Evolutionary conservation across 92 coral and sea anemone species (phyloP), one percentile per base, ranked within the genome.

Genomic region (Bergia sp.): DNA sequence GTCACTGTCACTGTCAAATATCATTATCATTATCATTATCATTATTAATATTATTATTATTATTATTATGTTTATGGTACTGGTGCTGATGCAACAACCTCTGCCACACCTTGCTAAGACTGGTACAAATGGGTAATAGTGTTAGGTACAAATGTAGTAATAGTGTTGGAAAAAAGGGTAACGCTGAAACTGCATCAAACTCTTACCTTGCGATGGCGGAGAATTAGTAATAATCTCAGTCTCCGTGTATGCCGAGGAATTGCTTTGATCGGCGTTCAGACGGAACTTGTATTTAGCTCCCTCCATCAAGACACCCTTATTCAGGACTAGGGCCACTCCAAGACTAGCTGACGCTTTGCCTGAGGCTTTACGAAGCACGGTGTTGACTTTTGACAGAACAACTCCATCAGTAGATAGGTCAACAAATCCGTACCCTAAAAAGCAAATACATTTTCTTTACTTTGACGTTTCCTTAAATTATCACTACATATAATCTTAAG

Each of bases 201-300:
- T 41, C 78, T 81, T 44, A 94, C 98, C 98, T 92, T 85, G 76
- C 6, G 90, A 76, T 29, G 98, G 98, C 2, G 96, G 91, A 9
- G 93, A 90, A 79, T 95, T 95, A 1, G 96, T 92, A 10, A 85
- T 81, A 44, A 95, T 41, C 66, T 55, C 57, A 7, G 94, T 91
- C 43, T 95, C 98, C 23, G 91, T 65, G 58, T 45, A 84, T 7
- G 96, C 93, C 49, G 94, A 90, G 16, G 95, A 91, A 57, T 90
- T 91, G 9, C 79, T 75, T 50, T 92, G 92, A 49, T 77, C 79
- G 9, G 89, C 98, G 15, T 92, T 88, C 16, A 92, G 86, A 53
- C 89, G 80, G 66, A 95, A 91, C 83, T 90, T 93, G 84, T 91
- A 95, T 29, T 80, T 47, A 7, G 75, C 90, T 6, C 93, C 96